Conservation (phyloP, 2,113 vertebrate species). For the Sturnus vulgaris region DNA sequence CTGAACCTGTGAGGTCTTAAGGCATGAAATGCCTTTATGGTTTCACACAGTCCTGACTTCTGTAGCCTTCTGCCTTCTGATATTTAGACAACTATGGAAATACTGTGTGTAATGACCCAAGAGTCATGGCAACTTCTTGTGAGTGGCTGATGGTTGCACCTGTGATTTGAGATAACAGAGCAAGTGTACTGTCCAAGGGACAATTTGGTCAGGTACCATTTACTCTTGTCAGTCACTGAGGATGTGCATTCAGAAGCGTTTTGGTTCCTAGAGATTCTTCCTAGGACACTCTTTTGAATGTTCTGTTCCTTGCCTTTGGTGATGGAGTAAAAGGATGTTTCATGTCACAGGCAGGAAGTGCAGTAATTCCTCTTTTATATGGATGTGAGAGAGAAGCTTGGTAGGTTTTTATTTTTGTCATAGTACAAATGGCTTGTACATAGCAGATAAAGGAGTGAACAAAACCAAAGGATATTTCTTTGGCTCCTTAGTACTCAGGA, state of each 20-base stretch:
- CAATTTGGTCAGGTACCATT: not conserved
- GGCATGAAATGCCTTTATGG: not conserved
- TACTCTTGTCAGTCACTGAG: not conserved
- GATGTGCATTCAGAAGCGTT: not conserved
- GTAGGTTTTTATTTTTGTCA: not conserved
- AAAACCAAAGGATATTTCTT: not conserved
- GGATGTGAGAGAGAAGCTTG: not conserved
- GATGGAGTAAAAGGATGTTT: not conserved
- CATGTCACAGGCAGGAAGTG: not conserved
- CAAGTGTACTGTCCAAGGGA: not conserved
- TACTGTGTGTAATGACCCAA: not conserved
- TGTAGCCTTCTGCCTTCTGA: not conserved
- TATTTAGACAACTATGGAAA: not conserved
- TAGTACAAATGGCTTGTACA: not conserved
- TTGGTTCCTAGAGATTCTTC: not conserved
- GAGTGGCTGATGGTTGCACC: not conserved
- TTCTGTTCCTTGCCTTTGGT: not conserved
- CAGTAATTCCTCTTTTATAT: not conserved
- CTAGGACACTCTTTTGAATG: not conserved
- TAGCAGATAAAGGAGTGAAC: not conserved
- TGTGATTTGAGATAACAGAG: not conserved
- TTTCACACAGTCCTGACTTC: not conserved
- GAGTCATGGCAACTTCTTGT: not conserved
- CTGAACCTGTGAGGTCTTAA: not conserved
- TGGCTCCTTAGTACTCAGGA: not conserved